Percentiles rank a stretch among this genome's conserved stretches.
Evolutionary conservation across 2,888 invertebrate species (phyloP).

Genomic region (Ellobium chinense): DNA sequence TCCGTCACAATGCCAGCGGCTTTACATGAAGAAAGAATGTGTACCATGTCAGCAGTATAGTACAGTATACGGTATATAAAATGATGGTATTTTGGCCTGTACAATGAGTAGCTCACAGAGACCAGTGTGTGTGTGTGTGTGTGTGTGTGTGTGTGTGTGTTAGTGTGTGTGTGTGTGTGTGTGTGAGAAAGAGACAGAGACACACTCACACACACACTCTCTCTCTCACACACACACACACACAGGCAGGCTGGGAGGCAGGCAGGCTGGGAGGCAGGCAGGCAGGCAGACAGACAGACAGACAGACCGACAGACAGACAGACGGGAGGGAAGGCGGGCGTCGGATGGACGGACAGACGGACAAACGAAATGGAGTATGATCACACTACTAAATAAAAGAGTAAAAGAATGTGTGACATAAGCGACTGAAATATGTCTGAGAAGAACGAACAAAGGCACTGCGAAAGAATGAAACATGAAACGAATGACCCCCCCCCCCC

Average conservation of each 20-base stretch:
- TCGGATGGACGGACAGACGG: not conserved
- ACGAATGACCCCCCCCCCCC: no score
- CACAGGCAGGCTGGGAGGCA: not conserved
- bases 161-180: not conserved
- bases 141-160: conserved; percentile 6
- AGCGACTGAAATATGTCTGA: no score
- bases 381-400: no score
- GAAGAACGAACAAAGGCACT: no score
- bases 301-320: not conserved
- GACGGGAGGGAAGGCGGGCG: not conserved
- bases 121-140: not conserved
- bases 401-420: no score
- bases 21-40: no score
- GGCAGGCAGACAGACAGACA: not conserved
- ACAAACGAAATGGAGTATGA: not conserved
- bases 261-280: not conserved
- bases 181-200: not conserved
- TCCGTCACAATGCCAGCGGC: no score
- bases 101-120: not conserved
- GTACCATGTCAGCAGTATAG: no score
- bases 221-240: not conserved
- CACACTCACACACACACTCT: not conserved
- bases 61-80: no score
- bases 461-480: no score
- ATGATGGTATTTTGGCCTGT: no score